Base-by-base conservation (phyloP, 2,113 vertebrate genomes). In the Octodon degus region DNA sequence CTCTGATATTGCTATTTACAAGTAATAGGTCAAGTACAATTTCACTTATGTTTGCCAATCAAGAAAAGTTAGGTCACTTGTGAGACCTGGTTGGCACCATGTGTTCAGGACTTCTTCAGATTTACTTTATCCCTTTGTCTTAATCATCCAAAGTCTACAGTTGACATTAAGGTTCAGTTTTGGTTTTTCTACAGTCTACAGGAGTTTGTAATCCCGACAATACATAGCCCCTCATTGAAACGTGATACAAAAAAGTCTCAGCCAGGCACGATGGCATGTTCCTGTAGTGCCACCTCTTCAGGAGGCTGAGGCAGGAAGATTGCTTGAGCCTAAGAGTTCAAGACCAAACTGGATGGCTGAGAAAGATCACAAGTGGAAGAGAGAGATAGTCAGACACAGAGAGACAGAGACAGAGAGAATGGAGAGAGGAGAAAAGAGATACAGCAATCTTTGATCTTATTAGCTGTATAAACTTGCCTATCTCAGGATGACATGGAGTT, bases 31-130 rank as follows among this genome's bases (percentile, higher is more conserved):
- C 7, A 30, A 37, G 22, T 7, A 37, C 32, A 50, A 14, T 77
- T 79, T 60, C 1, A 1, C 14, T 50, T 25, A 50, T 3, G 22
- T 20, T 92, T 74, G 30, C 50, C 55, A 55, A 55, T 68, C 20
- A 27, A 47, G 24, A 32, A 12, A 65, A 65, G 37, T 27, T 47
- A 32, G 8, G 40, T 77, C 37, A 27, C 17, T 1, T 89, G 25
- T 3, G 19, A 32, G 27, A 40, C 32, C 7, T 6, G 2, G n/a
- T n/a, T 22, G 40, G 47, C 79, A 27, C 0, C 6, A 0, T 72
- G 40, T 63, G 19, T 50, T 50, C 50, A 84, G 70, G 37, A 32
- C 30, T 60, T 68, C 37, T 13, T 10, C 19, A 32, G n/a, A n/a
- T 2, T 68, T 5, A 24, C 47, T 72, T 67, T 8, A 70, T n/a